Conservation (phyloP, 1,140 invertebrate genomes). For the Calosoma granatense region DNA sequence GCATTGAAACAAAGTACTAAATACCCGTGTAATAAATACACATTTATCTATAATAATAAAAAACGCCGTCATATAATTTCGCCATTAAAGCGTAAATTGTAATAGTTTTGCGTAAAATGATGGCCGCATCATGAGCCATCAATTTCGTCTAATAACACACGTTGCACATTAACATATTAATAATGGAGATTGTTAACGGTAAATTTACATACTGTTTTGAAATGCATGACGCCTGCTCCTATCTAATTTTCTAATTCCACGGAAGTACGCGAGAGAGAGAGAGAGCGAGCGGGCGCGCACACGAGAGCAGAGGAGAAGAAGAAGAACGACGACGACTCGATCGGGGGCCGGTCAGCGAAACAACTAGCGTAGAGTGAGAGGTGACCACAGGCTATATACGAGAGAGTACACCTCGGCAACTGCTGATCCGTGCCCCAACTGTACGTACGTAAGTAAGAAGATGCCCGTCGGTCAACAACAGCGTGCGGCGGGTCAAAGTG, state of each 20-base stretch:
- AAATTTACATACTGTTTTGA: neutral
- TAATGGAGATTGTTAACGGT: neutral
- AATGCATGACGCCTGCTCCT: neutral
- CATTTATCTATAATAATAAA: neutral
- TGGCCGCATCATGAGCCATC: neutral
- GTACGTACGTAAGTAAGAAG: conserved; percentile 6
- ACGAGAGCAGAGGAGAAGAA: no score
- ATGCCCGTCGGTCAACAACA: neutral
- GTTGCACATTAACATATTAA: neutral
- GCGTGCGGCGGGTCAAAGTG: neutral
- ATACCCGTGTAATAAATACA: neutral
- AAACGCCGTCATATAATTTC: neutral
- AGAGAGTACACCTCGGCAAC: no score
- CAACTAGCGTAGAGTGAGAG: no score
- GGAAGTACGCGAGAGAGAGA: neutral
- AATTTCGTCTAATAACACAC: neutral
- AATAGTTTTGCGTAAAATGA: neutral
- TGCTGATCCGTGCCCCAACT: no score
- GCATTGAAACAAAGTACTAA: neutral
- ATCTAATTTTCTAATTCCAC: conserved; percentile 1
- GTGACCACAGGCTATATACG: no score
- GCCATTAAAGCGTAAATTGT: neutral
- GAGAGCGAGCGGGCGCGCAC: neutral
- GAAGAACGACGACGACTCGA: no score
- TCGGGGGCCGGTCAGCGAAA: no score